A percentile compares a stretch with the other conserved stretches of the same genome.
phyloP scores from a whole-genome alignment of 2,888 invertebrate genomes.

The Cataglyphis rosenhaueri region DNA sequence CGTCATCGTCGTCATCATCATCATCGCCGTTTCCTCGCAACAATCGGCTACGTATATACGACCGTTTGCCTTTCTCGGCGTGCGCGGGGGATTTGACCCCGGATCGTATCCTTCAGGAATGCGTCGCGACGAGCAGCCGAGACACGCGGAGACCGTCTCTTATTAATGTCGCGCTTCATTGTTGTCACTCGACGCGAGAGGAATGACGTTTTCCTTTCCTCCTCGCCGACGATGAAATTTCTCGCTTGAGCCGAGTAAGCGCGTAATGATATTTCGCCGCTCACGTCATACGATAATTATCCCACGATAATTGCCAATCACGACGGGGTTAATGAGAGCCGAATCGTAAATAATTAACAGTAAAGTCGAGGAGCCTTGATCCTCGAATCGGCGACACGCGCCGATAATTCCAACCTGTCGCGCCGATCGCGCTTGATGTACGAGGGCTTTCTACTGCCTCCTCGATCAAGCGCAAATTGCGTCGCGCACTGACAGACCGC shows the following conservation, averaged over 20 bases:
- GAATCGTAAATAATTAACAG: constrained; percentile 48
- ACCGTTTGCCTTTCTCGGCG: constrained; percentile 40
- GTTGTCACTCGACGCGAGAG: constrained; percentile 12
- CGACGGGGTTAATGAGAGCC: constrained; percentile 27
- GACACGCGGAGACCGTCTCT: neutral
- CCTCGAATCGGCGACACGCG: constrained; percentile 42
- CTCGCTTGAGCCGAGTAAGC: neutral
- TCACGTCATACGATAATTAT: neutral
- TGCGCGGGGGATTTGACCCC: constrained; percentile 37
- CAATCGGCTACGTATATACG: constrained; percentile 8
- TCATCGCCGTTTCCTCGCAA: constrained; percentile 6
- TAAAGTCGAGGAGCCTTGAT: constrained; percentile 21
- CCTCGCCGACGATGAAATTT: neutral
- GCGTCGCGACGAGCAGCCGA: constrained; percentile 10
- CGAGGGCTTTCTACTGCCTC: constrained; percentile 50
- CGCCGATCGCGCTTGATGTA: constrained; percentile 33
- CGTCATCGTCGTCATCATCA: neutral
- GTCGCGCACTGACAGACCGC: constrained; percentile 8
- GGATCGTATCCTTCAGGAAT: constrained; percentile 43
- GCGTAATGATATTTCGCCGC: neutral
- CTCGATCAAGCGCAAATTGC: constrained; percentile 53
- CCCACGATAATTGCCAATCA: constrained; percentile 21
- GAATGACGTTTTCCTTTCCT: neutral
- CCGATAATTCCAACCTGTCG: constrained; percentile 60
- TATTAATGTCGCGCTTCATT: constrained; percentile 43